Percentiles rank a stretch among this genome's conserved stretches.
Conservation (phyloP, 2,888 invertebrate species). For the Pollenia amentaria region DNA sequence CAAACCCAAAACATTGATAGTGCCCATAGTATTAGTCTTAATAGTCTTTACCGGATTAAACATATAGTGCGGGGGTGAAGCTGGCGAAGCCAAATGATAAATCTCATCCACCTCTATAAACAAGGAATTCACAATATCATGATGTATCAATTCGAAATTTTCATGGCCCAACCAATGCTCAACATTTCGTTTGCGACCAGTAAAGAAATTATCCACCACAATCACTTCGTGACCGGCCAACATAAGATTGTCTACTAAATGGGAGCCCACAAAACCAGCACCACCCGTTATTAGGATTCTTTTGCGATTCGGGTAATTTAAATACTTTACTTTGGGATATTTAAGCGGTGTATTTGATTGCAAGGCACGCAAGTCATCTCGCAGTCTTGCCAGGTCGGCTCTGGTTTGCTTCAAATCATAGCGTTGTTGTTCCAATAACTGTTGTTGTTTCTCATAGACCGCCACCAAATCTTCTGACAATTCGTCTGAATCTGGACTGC, state of each 20-base stretch:
- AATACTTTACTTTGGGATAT: conserved; percentile 95
- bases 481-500: conserved; percentile 40
- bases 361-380: conserved; percentile 89
- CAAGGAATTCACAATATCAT: conserved; percentile 98
- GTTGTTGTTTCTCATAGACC: conserved; percentile 77
- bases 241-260: conserved; percentile 98
- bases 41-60: conserved; percentile 99
- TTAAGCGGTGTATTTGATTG: conserved; percentile 91
- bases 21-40: conserved; percentile 98
- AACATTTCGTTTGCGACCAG: conserved; percentile 97
- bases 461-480: conserved; percentile 71
- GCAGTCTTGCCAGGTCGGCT: conserved; percentile 88
- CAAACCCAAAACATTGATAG: conserved; percentile 95
- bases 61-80: conserved; percentile 99
- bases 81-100: conserved; percentile 99
- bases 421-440: conserved; percentile 78
- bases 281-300: conserved; percentile 98
- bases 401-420: conserved; percentile 87
- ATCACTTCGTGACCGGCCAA: conserved; percentile 97
- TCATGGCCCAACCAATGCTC: conserved; percentile 99
- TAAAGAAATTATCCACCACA: conserved; percentile 99
- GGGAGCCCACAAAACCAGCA: conserved; percentile 99
- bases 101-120: conserved; percentile 99
- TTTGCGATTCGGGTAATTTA: conserved; percentile 96
- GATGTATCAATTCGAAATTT: conserved; percentile 99